Evolutionary conservation across 1,140 invertebrate species (phyloP).

Genomic region (Trissolcus basalis): DNA sequence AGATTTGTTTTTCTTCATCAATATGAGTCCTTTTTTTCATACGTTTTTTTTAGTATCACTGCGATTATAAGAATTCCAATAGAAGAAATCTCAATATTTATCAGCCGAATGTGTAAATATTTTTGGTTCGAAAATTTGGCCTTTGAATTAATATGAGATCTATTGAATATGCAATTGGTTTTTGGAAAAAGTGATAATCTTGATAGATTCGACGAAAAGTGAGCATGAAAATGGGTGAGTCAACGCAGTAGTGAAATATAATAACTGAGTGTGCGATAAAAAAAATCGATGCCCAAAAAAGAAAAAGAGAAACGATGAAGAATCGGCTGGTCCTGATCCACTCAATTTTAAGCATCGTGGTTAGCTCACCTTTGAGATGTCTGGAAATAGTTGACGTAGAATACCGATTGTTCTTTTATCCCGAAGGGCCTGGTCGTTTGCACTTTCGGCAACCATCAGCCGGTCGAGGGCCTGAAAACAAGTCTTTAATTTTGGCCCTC

Average conservation of each 20-base stretch:
- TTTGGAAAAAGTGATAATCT: too few species aligned
- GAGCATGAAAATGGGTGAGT: too few species aligned
- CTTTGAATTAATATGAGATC: not conserved
- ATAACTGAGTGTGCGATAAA: not conserved
- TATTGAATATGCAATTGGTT: not conserved
- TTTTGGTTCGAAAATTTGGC: not conserved
- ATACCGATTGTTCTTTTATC: constrained; percentile 86
- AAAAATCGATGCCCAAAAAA: constrained; percentile 10
- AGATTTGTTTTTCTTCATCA: not conserved
- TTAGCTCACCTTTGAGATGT: constrained; percentile 82
- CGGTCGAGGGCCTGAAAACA: constrained; percentile 77
- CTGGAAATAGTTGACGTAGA: constrained; percentile 84
- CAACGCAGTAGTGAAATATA: too few species aligned
- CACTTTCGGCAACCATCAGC: constrained; percentile 74
- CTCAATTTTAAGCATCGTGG: constrained; percentile 25
- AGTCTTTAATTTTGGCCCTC: constrained; percentile 53
- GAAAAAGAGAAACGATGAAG: constrained; percentile 27
- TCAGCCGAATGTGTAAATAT: not conserved
- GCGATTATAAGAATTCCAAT: too few species aligned
- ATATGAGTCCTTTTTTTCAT: too few species aligned
- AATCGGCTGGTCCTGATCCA: constrained; percentile 51
- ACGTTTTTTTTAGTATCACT: not conserved
- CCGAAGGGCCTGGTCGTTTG: constrained; percentile 78
- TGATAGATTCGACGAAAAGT: too few species aligned
- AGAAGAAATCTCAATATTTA: too few species aligned